Evolutionary conservation across 2,797 vertebrate genomes (phyloP).

Genomic region (Peromyscus eremicus): DNA sequence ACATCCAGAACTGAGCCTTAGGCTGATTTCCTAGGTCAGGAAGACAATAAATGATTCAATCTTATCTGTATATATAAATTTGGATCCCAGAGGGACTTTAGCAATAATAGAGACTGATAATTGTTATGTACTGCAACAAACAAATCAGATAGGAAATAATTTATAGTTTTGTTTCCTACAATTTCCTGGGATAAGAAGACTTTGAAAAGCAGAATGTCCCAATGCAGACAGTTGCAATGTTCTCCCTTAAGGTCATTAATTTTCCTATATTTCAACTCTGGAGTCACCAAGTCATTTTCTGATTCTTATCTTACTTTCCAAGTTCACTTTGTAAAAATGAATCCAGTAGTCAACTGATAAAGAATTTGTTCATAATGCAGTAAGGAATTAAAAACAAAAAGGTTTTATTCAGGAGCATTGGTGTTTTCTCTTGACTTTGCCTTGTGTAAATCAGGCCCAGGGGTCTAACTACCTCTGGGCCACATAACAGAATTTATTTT

Average conservation of each 20-base stretch:
- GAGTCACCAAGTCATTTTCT: not conserved
- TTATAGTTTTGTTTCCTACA: not conserved
- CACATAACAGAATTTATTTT: slow-evolving; percentile 21
- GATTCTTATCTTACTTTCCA: slow-evolving; percentile 37
- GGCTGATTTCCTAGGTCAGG: not conserved
- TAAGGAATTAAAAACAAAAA: not conserved
- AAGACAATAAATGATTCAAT: slow-evolving; percentile 17
- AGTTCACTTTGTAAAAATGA: slow-evolving; percentile 43
- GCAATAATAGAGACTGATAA: slow-evolving; percentile 35
- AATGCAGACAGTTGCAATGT: not conserved
- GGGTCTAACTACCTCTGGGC: not conserved
- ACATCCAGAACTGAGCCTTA: not conserved
- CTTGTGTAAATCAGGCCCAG: not conserved
- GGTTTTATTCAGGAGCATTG: not conserved
- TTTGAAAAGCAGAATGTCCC: not conserved
- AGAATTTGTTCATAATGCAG: slow-evolving; percentile 1
- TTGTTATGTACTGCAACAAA: slow-evolving; percentile 32
- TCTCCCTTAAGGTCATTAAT: not conserved
- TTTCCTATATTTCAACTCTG: not conserved
- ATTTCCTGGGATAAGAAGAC: not conserved
- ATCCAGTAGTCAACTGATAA: not conserved
- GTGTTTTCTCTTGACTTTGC: slow-evolving; percentile 13
- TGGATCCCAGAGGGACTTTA: not conserved
- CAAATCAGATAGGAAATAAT: slow-evolving; percentile 31
- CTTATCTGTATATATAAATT: slow-evolving; percentile 11